phyloP scores from a whole-genome alignment of 2,888 invertebrate genomes.

The Actias luna region DNA sequence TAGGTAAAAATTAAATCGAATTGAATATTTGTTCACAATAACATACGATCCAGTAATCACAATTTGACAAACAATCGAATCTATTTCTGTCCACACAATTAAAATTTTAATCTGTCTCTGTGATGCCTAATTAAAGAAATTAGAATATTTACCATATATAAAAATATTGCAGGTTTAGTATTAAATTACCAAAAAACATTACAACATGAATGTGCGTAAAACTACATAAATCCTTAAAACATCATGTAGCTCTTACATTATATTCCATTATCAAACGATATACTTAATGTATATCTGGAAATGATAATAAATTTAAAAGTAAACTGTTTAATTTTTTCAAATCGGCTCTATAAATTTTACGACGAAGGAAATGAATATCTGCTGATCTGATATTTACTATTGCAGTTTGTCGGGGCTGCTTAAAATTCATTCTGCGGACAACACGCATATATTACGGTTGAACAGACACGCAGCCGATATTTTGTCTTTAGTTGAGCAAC shows the following conservation, averaged over 20 bases:
- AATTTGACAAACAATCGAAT: too few species aligned
- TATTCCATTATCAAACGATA: not conserved
- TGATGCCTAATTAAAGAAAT: too few species aligned
- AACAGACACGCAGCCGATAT: constrained; percentile 8
- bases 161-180: too few species aligned
- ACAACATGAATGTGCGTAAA: too few species aligned
- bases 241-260: not conserved
- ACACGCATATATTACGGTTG: constrained; percentile 2
- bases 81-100: too few species aligned
- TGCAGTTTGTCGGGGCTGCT: constrained; percentile 14
- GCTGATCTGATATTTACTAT: constrained; percentile 14
- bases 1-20: too few species aligned
- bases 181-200: too few species aligned
- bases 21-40: too few species aligned
- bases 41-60: too few species aligned
- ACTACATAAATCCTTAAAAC: not conserved
- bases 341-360: constrained; percentile 13
- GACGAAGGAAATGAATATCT: constrained; percentile 12
- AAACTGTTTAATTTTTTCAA: constrained; percentile 1
- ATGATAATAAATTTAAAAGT: constrained; percentile 7
- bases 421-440: constrained; percentile 1
- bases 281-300: not conserved
- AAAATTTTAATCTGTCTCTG: too few species aligned
- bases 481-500: not conserved
- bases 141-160: too few species aligned